Conservation (phyloP, 2,888 invertebrate species). For the Metallyticus violacea region DNA sequence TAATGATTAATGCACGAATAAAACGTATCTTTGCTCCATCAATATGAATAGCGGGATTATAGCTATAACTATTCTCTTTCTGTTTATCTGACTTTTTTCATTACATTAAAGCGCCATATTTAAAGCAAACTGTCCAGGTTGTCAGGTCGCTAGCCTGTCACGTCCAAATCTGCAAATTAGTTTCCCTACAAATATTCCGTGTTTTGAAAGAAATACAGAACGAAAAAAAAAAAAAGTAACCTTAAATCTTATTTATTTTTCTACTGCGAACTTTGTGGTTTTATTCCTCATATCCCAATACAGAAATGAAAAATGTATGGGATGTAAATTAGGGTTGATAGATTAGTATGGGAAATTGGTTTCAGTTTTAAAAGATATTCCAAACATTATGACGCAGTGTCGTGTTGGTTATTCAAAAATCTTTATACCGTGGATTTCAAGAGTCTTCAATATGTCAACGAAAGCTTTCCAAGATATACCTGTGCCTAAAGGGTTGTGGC, state of each 20-base stretch:
- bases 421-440: not conserved
- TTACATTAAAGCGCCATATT: not conserved
- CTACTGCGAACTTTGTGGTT: not conserved
- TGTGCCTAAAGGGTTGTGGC: conserved; percentile 36
- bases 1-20: not conserved
- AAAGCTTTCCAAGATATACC: conserved; percentile 39
- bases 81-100: too few relatives aligned
- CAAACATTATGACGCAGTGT: not conserved
- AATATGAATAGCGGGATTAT: too few relatives aligned
- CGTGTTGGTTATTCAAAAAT: not conserved
- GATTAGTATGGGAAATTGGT: not conserved
- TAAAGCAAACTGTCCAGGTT: not conserved
- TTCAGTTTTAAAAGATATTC: not conserved
- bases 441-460: not conserved
- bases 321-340: not conserved
- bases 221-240: not conserved
- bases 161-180: too few relatives aligned
- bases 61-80: not conserved
- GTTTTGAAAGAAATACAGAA: not conserved
- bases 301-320: not conserved
- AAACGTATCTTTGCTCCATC: not conserved
- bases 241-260: not conserved
- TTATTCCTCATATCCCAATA: too few relatives aligned
- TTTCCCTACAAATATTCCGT: not conserved
- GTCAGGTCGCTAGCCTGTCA: too few relatives aligned